Conservation (phyloP, 2,888 invertebrate species). For the Pasiphila rectangulata region DNA sequence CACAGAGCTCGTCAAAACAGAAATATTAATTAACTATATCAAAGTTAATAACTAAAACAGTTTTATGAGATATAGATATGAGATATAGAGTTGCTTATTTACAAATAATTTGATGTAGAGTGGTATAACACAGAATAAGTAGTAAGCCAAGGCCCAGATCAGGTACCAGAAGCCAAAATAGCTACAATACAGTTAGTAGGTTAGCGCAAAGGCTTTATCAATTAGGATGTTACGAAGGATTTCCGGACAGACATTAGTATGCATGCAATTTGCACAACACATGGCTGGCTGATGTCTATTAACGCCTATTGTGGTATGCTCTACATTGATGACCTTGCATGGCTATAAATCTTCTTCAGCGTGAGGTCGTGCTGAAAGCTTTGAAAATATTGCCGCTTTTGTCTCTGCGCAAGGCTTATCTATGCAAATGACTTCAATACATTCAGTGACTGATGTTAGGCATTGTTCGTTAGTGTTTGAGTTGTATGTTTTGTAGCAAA, state of each 20-base stretch:
- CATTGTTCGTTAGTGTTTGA: constrained; percentile 5
- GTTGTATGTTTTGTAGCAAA: neutral
- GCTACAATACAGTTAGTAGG: constrained; percentile 29
- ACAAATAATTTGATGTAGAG: too few relatives aligned
- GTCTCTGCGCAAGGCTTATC: constrained; percentile 13
- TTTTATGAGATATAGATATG: too few relatives aligned
- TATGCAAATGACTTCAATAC: constrained; percentile 17
- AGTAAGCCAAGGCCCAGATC: constrained; percentile 33
- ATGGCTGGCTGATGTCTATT: constrained; percentile 18
- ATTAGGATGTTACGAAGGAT: constrained; percentile 55
- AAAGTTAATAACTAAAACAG: too few relatives aligned
- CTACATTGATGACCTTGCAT: constrained; percentile 27
- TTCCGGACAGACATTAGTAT: constrained; percentile 44
- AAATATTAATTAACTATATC: too few relatives aligned
- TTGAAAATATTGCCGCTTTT: constrained; percentile 25
- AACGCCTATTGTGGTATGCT: constrained; percentile 25
- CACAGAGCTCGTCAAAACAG: too few relatives aligned
- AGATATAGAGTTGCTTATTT: too few relatives aligned
- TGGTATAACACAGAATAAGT: neutral
- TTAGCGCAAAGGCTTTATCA: constrained; percentile 33
- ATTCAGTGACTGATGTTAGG: constrained; percentile 3
- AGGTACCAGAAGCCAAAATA: constrained; percentile 36
- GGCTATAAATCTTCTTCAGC: constrained; percentile 29
- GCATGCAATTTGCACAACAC: constrained; percentile 35
- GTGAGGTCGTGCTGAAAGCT: constrained; percentile 26